These are phyloP conservation scores for Plagodis pulveraria DNA, from an alignment of 2,888 invertebrate genomes.

Conservation along the genomic window DNA sequence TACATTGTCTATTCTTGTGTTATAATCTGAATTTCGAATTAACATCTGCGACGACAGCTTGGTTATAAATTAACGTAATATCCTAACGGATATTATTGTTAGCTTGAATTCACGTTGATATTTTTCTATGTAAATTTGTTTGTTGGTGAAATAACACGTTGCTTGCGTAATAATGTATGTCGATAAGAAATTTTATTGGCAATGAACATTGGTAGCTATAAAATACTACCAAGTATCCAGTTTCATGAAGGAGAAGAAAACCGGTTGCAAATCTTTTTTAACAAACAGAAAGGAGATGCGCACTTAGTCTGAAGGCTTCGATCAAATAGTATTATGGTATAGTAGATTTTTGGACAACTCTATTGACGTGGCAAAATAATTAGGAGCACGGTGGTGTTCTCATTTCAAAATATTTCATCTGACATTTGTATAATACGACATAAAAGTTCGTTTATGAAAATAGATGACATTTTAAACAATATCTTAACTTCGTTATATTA, in stretches of 20 bases:
- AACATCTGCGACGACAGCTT: slow-evolving; percentile 69
- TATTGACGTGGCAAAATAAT: too few relatives aligned
- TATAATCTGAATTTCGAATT: slow-evolving; percentile 48
- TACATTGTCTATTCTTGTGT: slow-evolving; percentile 10
- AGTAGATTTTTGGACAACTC: too few relatives aligned
- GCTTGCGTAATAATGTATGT: slow-evolving; percentile 57
- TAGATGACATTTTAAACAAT: too few relatives aligned
- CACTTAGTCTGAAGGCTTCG: too few relatives aligned
- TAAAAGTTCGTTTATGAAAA: too few relatives aligned
- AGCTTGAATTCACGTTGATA: slow-evolving; percentile 55
- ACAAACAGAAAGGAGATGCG: slow-evolving; percentile 35
- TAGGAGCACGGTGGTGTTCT: too few relatives aligned
- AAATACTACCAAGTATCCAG: slow-evolving; percentile 53
- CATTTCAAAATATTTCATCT: too few relatives aligned
- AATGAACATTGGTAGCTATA: slow-evolving; percentile 74
- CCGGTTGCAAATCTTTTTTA: slow-evolving; percentile 60
- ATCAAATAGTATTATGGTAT: too few relatives aligned
- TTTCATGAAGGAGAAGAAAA: slow-evolving; percentile 49
- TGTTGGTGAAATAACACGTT: slow-evolving; percentile 49
- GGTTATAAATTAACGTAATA: slow-evolving; percentile 66
- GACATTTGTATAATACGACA: too few relatives aligned
- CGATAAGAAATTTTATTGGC: slow-evolving; percentile 68
- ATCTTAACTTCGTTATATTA: too few relatives aligned
- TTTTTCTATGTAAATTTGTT: slow-evolving; percentile 54
- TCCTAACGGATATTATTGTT: slow-evolving; percentile 73